Percentiles rank a stretch among this genome's conserved stretches.
Conservation (phyloP, 2,113 vertebrate genomes). For the Onychorhynchus coronatus region DNA sequence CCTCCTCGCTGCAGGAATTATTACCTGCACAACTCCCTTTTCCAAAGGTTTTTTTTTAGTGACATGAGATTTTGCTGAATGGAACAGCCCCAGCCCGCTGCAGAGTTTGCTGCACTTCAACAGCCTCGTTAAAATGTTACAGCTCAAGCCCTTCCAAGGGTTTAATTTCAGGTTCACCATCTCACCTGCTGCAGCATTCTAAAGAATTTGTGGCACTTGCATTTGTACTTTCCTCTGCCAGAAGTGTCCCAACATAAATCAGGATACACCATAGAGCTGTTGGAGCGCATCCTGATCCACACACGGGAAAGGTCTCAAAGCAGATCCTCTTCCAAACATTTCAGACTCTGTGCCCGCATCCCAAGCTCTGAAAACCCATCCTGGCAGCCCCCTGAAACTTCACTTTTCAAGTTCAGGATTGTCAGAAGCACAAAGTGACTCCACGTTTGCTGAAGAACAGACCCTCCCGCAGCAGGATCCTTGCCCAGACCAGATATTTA, state of each 20-base stretch:
- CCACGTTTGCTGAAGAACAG: neutral
- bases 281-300: neutral
- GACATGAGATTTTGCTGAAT: neutral
- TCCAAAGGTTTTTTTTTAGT: no score
- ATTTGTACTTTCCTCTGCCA: neutral
- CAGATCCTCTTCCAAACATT: neutral
- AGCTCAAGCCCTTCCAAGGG: neutral
- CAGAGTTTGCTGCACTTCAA: neutral
- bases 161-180: neutral
- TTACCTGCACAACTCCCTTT: no score
- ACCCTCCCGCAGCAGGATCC: neutral
- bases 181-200: neutral
- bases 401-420: neutral
- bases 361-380: neutral
- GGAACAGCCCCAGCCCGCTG: neutral
- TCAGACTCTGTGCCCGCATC: neutral
- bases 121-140: neutral
- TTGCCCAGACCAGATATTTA: neutral
- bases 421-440: neutral
- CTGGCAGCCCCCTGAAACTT: neutral
- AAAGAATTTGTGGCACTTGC: neutral
- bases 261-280: rapidly evolving
- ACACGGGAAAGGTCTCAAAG: neutral
- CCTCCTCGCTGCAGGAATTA: rapidly evolving
- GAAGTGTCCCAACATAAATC: rapidly evolving